phyloP scores from a whole-genome alignment of 2,888 invertebrate species.

The Molorchus minor region DNA sequence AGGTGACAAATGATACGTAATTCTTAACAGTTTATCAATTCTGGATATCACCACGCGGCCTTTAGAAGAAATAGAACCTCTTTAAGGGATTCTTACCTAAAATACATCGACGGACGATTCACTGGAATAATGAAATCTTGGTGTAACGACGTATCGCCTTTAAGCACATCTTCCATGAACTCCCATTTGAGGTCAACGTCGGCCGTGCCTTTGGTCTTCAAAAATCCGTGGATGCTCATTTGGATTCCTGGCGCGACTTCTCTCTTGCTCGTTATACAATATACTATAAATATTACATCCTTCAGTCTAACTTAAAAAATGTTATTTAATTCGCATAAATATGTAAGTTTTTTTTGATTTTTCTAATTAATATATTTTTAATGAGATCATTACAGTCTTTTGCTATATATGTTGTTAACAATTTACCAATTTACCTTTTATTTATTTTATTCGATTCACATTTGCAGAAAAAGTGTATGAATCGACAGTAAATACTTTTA shows the following conservation, averaged over 20 bases:
- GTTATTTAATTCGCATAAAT: too few relatives aligned
- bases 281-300: too few relatives aligned
- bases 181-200: constrained; percentile 66
- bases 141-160: constrained; percentile 63
- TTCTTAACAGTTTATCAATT: constrained; percentile 69
- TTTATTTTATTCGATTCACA: neutral
- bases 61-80: constrained; percentile 63
- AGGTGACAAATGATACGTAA: constrained; percentile 47
- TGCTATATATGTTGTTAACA: neutral
- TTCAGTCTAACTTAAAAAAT: too few relatives aligned
- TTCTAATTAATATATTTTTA: too few relatives aligned
- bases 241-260: constrained; percentile 28
- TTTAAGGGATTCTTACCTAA: constrained; percentile 67
- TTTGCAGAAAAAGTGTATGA: neutral
- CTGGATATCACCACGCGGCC: constrained; percentile 67
- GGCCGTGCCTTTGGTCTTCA: constrained; percentile 62
- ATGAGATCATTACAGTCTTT: too few relatives aligned
- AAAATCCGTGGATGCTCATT: constrained; percentile 49
- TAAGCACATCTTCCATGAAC: constrained; percentile 65
- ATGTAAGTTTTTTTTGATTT: too few relatives aligned
- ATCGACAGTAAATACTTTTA: neutral
- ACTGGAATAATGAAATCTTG: constrained; percentile 56
- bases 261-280: too few relatives aligned
- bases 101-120: constrained; percentile 63
- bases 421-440: neutral